These are phyloP conservation scores for Enteromius paludinosus DNA, from an alignment of 2,797 vertebrate genomes.

Conservation along the genomic window DNA sequence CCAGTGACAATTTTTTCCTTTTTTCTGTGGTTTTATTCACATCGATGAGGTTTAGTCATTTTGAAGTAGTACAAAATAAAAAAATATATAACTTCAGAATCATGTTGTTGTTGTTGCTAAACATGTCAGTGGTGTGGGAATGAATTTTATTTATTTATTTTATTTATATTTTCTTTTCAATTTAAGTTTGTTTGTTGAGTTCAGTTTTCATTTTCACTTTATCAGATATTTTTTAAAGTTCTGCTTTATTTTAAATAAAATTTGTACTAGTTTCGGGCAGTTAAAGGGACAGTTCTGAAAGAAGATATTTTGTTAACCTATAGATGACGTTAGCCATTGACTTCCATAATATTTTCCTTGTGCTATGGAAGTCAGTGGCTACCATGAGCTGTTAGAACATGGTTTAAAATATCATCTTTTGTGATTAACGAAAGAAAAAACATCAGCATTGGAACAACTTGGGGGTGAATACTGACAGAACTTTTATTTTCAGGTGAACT, in stretches of 20 bases:
- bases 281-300: background rate
- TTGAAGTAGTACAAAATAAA: slow-evolving; percentile 7
- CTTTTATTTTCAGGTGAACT: background rate
- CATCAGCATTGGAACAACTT: background rate
- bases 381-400: background rate
- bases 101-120: background rate
- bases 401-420: background rate
- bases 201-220: background rate
- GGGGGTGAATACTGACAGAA: background rate
- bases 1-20: background rate
- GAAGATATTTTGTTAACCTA: background rate
- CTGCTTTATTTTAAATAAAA: background rate
- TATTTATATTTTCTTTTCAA: background rate
- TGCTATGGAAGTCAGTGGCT: background rate
- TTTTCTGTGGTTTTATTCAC: background rate
- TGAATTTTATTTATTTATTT: too few relatives aligned
- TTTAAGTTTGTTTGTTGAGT: background rate
- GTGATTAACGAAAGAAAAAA: background rate
- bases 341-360: background rate
- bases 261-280: background rate
- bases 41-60: background rate
- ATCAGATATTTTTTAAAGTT: background rate
- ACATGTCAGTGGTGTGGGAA: background rate
- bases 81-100: background rate
- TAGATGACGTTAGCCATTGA: background rate